Evolutionary conservation across 2,113 vertebrate genomes (phyloP).

Genomic region (Erinaceus europaeus): DNA sequence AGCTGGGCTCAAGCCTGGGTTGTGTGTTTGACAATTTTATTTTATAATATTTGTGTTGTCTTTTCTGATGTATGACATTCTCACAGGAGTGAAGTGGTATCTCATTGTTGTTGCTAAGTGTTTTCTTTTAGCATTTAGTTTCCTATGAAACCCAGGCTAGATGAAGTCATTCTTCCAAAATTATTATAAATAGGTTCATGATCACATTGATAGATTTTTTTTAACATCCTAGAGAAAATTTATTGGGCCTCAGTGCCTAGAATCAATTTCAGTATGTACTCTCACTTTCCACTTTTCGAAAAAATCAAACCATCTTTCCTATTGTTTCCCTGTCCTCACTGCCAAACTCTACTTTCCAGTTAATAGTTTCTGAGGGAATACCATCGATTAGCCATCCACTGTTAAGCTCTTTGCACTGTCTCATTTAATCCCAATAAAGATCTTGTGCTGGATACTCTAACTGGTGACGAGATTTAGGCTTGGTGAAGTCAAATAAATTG

Average conservation of each 20-base stretch:
- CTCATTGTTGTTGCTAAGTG: too few species aligned
- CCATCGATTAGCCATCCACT: not conserved
- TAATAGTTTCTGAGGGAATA: not conserved
- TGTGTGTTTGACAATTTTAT: not conserved
- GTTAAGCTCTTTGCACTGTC: not conserved
- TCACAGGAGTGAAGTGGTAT: too few species aligned
- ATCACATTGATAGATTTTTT: not conserved
- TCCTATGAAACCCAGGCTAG: not conserved
- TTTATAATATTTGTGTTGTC: too few species aligned
- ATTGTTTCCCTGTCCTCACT: not conserved
- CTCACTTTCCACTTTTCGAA: not conserved
- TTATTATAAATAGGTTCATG: not conserved
- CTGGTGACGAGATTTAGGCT: not conserved
- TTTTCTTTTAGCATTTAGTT: not conserved
- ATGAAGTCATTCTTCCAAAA: not conserved
- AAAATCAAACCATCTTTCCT: slow-evolving; percentile 3
- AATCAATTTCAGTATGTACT: slow-evolving; percentile 17
- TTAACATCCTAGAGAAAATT: not conserved
- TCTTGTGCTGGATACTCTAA: not conserved
- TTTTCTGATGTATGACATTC: too few species aligned
- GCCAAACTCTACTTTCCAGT: not conserved
- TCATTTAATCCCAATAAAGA: slow-evolving; percentile 9
- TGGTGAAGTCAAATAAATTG: not conserved
- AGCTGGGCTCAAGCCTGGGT: too few species aligned
- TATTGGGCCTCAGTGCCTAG: not conserved